Evolutionary conservation across 2,888 invertebrate species (phyloP).

Genomic region (Phaedon cochleariae): DNA sequence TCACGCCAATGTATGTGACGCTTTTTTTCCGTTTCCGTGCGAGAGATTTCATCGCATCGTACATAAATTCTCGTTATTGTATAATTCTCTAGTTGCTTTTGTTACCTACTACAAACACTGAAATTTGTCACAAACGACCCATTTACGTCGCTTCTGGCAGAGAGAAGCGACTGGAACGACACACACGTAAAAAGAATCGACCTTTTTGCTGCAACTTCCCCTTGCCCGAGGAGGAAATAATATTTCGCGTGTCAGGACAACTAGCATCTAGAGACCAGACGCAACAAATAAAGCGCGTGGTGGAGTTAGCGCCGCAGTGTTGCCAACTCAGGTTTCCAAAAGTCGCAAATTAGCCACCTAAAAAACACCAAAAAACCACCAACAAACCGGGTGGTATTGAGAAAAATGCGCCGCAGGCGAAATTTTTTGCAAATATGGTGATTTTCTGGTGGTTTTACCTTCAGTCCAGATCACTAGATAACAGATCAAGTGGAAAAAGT

Average conservation of each 20-base stretch:
- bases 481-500: too few relatives aligned
- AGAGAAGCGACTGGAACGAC: constrained; percentile 35
- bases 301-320: too few relatives aligned
- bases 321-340: too few relatives aligned
- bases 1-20: not conserved
- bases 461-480: too few relatives aligned
- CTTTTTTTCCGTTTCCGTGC: not conserved
- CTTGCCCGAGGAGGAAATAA: not conserved
- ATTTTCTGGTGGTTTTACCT: too few relatives aligned
- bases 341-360: too few relatives aligned
- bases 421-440: too few relatives aligned
- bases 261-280: too few relatives aligned
- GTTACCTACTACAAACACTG: constrained; percentile 45
- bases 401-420: too few relatives aligned
- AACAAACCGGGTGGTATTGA: too few relatives aligned
- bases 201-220: constrained; percentile 27
- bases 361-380: too few relatives aligned
- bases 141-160: constrained; percentile 44
- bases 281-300: too few relatives aligned
- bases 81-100: constrained; percentile 36
- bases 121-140: constrained; percentile 51
- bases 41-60: constrained; percentile 34
- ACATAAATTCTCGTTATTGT: constrained; percentile 42
- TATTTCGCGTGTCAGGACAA: not conserved
- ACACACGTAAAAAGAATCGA: constrained; percentile 41